Evolutionary conservation across 2,113 vertebrate genomes (phyloP).

Genomic region (Aplodontia rufa): DNA sequence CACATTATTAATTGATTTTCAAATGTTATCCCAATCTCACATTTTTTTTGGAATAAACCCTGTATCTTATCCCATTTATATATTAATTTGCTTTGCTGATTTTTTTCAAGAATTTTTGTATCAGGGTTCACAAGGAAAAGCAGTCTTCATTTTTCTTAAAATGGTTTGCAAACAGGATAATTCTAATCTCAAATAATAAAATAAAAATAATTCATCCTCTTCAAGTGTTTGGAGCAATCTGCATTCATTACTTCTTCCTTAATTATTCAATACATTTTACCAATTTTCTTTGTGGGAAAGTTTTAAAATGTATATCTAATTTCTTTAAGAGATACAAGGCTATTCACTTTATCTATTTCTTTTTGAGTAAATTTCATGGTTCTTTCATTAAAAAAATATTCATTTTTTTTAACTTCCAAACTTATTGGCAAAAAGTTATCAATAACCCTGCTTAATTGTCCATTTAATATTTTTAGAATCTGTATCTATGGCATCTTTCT

Average conservation of each 20-base stretch:
- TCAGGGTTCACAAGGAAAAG: background rate
- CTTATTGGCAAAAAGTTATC: background rate
- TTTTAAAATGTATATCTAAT: background rate
- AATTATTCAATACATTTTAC: background rate
- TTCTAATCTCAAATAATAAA: background rate
- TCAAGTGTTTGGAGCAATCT: background rate
- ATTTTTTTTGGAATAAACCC: background rate
- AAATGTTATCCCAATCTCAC: background rate
- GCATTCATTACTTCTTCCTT: background rate
- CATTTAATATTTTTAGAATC: too few species aligned
- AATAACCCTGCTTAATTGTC: background rate
- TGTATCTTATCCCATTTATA: background rate
- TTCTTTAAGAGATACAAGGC: background rate
- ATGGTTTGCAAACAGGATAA: background rate
- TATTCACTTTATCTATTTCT: background rate
- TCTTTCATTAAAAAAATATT: background rate
- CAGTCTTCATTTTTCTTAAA: background rate
- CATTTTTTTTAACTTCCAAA: background rate
- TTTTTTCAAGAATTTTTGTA: background rate
- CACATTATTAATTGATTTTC: background rate
- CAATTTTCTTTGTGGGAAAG: background rate
- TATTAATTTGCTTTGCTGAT: background rate
- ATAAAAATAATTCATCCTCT: background rate
- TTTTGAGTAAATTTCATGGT: background rate
- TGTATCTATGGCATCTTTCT: too few species aligned